Evolutionary conservation across 1,140 invertebrate species (phyloP), one percentile per base, ranked within the genome.

Genomic region (Euglossa dilemma): DNA sequence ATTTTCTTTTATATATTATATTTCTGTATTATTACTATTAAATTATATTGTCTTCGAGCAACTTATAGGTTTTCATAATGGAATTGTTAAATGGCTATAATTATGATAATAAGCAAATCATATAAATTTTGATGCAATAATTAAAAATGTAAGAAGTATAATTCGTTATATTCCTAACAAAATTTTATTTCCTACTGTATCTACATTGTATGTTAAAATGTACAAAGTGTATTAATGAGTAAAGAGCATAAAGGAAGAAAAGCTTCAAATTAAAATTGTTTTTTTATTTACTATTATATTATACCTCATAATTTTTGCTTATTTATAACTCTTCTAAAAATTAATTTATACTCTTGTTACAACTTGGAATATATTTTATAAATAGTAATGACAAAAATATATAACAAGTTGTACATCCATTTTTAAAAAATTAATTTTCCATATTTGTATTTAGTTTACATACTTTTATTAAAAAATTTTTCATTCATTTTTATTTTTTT

Each of bases 31-130:
- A 54, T 50, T 1, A 57, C 7, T 36, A 23, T 67, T 57, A 66
- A 81, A 56, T 36, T 43, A 63, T 45, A 18, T 73, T 43, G 36
- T 64, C 36, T 66, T 75, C 43, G n/a, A 75, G 8, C 23, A 67
- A 45, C 25, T 20, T 67, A 57, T 50, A 47, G 43, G 57, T 75
- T 47, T 50, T 76, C 43, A 75, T 18, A 54, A 67, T 18, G 43
- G 43, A 57, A 57, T 56, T 82, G 23, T 47, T 76, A 47, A 82
- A 82, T 45, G 72, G 72, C 72, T 76, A 82, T 82, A 82, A 76
- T 75, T 66, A 56, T 28, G 23, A 16, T 66, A 66, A 57, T 56
- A n/a, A 54, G 45, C n/a, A 36, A 80, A 64, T n/a, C 20, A 66
- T 28, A 52, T n/a, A 8, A 36, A 47, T 59, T 71, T 67, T 59